A percentile compares a stretch with the other conserved stretches of the same genome.
Conservation (phyloP, 2,113 vertebrate genomes). For the Leptobrachium ailaonicum region DNA sequence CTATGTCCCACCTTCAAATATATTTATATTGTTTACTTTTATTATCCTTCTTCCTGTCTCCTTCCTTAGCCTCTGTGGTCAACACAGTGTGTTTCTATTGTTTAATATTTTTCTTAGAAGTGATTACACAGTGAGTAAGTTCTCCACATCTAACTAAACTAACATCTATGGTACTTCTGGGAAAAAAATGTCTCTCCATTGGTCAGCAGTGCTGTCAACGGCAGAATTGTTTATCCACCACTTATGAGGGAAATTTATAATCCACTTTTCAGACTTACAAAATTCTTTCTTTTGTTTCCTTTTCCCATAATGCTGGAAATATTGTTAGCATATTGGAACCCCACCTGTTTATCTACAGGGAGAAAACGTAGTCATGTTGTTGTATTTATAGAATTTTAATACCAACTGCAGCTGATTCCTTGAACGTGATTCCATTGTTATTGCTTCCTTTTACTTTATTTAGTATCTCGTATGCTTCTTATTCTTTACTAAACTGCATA, state of each 20-base stretch:
- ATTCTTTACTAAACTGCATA: too few species aligned
- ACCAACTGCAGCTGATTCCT: not conserved
- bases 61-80: too few species aligned
- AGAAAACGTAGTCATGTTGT: not conserved
- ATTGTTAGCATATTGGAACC: not conserved
- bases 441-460: too few species aligned
- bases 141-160: too few species aligned
- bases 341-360: not conserved
- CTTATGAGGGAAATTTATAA: not conserved
- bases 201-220: not conserved
- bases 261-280: not conserved
- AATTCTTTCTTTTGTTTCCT: not conserved
- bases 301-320: not conserved
- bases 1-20: too few species aligned
- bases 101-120: too few species aligned
- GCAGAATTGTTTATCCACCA: not conserved
- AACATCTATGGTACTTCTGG: too few species aligned
- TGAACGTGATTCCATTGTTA: not conserved
- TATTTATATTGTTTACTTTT: too few species aligned
- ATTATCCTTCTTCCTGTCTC: too few species aligned
- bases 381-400: not conserved
- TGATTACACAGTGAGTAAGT: too few species aligned
- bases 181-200: not conserved
- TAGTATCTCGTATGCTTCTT: too few species aligned
- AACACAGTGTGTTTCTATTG: too few species aligned